Conservation (phyloP, 2,888 invertebrate species). For the Dynastes grantii region DNA sequence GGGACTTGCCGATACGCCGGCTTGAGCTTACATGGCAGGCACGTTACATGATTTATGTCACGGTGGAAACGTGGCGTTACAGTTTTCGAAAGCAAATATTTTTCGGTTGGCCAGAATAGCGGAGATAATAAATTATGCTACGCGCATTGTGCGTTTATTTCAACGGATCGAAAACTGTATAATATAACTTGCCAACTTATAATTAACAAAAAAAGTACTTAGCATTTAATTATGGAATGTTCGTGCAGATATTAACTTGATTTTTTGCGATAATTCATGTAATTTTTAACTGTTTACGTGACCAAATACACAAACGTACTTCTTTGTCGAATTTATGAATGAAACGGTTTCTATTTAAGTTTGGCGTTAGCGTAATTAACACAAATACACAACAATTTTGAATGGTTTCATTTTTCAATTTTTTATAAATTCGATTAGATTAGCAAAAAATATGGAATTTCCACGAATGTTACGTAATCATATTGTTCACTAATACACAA, state of each 20-base stretch:
- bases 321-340: neutral
- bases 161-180: neutral
- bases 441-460: no score
- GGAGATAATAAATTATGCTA: slow-evolving; percentile 11
- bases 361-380: neutral
- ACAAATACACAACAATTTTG: no score
- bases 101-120: slow-evolving; percentile 1
- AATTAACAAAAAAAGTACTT: neutral
- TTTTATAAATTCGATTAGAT: no score
- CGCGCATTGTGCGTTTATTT: neutral
- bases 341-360: neutral
- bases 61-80: neutral
- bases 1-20: slow-evolving; percentile 26
- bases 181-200: neutral
- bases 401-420: no score
- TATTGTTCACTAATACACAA: neutral
- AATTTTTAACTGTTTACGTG: neutral
- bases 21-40: neutral
- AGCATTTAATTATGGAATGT: neutral
- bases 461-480: neutral
- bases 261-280: neutral
- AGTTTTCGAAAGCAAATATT: slow-evolving; percentile 29
- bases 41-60: slow-evolving; percentile 31
- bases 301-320: neutral
- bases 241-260: neutral